Evolutionary conservation across 2,888 invertebrate genomes (phyloP).

Genomic region (Apodemia mormo): DNA sequence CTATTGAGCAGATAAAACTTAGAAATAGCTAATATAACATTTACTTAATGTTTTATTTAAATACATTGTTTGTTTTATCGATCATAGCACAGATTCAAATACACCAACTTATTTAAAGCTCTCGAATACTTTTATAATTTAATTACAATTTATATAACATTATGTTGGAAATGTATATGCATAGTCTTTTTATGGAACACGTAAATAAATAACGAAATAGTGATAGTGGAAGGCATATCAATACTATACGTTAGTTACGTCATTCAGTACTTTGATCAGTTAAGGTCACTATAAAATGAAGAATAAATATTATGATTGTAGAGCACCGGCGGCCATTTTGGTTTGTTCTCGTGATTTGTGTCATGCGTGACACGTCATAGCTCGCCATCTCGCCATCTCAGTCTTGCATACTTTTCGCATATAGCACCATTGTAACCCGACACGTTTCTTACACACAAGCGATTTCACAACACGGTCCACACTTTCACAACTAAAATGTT

Average conservation of each 20-base stretch:
- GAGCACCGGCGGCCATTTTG: constrained; percentile 79
- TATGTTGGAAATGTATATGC: constrained; percentile 57
- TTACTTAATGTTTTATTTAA: constrained; percentile 19
- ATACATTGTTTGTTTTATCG: constrained; percentile 15
- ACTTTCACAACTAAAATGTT: constrained; percentile 81
- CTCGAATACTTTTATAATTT: constrained; percentile 49
- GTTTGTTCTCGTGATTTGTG: constrained; percentile 78
- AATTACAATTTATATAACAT: constrained; percentile 41
- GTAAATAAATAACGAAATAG: constrained; percentile 44
- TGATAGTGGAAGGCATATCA: constrained; percentile 53
- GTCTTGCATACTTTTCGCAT: constrained; percentile 77
- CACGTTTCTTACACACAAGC: constrained; percentile 80
- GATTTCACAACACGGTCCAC: constrained; percentile 80
- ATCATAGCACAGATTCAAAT: constrained; percentile 25
- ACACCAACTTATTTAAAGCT: constrained; percentile 53
- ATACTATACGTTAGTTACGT: constrained; percentile 69
- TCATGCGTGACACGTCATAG: constrained; percentile 76
- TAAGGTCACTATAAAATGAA: constrained; percentile 79
- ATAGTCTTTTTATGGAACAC: constrained; percentile 46
- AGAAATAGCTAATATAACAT: constrained; percentile 19
- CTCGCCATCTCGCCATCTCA: constrained; percentile 69
- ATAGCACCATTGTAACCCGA: constrained; percentile 82
- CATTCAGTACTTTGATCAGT: constrained; percentile 78
- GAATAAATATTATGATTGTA: constrained; percentile 82
- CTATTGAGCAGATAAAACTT: constrained; percentile 32